Evolutionary conservation across 2,113 vertebrate species (phyloP).

Genomic region (Isurus oxyrinchus): DNA sequence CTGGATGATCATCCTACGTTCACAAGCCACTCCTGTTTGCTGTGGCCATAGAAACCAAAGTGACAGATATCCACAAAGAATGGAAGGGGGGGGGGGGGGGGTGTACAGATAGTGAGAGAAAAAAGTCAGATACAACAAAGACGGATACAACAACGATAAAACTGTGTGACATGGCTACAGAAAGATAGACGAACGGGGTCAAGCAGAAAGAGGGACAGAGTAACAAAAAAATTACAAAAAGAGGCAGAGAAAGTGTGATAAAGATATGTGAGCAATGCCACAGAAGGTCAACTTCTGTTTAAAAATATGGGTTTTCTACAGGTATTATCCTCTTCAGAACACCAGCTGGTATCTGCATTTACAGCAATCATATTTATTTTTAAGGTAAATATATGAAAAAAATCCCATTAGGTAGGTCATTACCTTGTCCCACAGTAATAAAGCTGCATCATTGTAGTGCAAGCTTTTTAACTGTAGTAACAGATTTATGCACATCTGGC

Average conservation of each 20-base stretch:
- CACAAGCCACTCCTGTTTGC: background rate
- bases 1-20: background rate
- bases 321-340: background rate
- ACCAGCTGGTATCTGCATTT: background rate
- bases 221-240: background rate
- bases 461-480: background rate
- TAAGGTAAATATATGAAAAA: background rate
- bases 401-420: background rate
- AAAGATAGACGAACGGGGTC: background rate
- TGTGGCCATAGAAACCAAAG: background rate
- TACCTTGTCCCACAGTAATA: background rate
- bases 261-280: background rate
- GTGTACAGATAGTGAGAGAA: background rate
- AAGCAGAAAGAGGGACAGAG: background rate
- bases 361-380: slow-evolving; percentile 12
- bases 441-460: background rate
- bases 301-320: background rate
- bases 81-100: background rate
- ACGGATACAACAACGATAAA: background rate
- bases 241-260: background rate
- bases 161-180: background rate
- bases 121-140: background rate
- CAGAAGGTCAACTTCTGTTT: background rate
- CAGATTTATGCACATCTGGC: background rate
- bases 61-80: background rate